Base-by-base conservation (phyloP, 2,797 vertebrate species). In the Acropternis orthonyx region DNA sequence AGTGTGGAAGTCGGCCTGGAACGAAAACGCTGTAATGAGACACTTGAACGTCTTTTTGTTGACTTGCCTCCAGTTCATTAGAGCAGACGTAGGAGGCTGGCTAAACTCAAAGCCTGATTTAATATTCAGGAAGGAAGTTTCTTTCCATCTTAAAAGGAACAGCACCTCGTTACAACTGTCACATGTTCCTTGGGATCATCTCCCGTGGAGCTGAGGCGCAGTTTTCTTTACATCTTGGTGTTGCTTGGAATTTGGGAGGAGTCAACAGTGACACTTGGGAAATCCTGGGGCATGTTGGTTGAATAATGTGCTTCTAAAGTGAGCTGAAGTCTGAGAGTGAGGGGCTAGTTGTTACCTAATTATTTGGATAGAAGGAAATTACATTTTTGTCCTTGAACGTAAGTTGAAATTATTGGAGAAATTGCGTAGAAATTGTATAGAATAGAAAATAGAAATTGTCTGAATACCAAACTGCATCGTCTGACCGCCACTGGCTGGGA, bases 101-200 rank as follows among this genome's bases (percentile, higher is more conserved):
- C 89, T 93, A 32, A 92, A 63, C 92, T 69, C 81, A 81, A 94
- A 95, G 88, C 76, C 79, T 56, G 85, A 11, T 84, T 93, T 95
- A 90, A 88, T 91, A 84, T 90, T 86, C 87, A 86, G 95, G 94
- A 93, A 96, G 95, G 96, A 96, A 95, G 87, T 84, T 94, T 66
- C 73, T 89, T 89, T 89, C 92, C 41, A 27, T 96, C 80, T 89
- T 85, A n/a, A 90, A 93, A 89, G 69, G 66, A 93, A 1, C 48
- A 48, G 21, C 89, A 90, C 79, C 85, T 93, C 79, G 21, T 92
- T 93, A 77, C 66, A 65, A 21, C 58, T 55, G 6, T 88, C 55
- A 9, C 22, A 1, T 67, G 58, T 55, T 84, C 59, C 62, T 56
- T 41, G 87, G 85, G 82, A 72, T 83, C 28, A 1, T 83, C 55